Evolutionary conservation across 2,113 vertebrate species (phyloP).

Genomic region (Malurus alboscapulatus): DNA sequence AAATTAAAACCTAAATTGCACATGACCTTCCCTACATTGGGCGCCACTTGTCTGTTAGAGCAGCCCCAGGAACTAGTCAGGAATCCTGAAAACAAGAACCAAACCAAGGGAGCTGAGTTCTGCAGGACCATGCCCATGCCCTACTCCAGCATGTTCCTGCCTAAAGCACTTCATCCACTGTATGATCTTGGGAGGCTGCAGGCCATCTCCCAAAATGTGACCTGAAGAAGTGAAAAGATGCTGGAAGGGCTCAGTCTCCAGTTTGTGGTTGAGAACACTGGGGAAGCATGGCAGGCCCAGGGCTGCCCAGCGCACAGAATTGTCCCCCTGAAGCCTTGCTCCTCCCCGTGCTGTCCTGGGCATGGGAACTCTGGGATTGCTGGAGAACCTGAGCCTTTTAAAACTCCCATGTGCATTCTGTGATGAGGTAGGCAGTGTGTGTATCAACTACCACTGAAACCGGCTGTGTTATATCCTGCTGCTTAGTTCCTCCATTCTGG

Average conservation of each 20-base stretch:
- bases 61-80: not conserved
- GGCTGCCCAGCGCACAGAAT: not conserved
- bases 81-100: not conserved
- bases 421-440: not conserved
- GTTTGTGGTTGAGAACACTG: not conserved
- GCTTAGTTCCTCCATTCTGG: not conserved
- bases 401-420: not conserved
- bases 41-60: not conserved
- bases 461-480: not conserved
- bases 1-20: not conserved
- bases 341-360: fast-evolving
- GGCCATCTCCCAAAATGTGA: fast-evolving
- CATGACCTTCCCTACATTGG: fast-evolving
- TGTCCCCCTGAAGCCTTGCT: not conserved
- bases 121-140: not conserved
- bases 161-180: not conserved
- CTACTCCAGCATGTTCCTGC: not conserved
- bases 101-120: not conserved
- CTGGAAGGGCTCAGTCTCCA: not conserved
- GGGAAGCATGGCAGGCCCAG: not conserved
- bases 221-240: not conserved
- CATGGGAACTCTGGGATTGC: fast-evolving
- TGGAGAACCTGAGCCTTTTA: not conserved
- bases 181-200: not conserved
- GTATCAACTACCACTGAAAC: not conserved